Evolutionary conservation across 2,113 vertebrate genomes (phyloP).

Genomic region (Pangasianodon hypophthalmus): DNA sequence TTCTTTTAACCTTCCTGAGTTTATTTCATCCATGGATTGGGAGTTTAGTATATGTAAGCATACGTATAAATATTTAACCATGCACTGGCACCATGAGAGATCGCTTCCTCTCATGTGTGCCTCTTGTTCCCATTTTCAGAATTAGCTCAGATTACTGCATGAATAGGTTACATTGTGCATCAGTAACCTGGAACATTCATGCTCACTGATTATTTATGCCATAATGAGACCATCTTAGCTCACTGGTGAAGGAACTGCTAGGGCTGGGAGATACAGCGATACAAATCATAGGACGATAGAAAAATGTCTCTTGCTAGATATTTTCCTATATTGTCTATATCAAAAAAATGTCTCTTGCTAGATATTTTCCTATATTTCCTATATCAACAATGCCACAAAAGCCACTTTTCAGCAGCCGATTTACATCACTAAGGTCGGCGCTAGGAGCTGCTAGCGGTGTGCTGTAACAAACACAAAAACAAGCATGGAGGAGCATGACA

Average conservation of each 20-base stretch:
- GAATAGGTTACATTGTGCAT: neutral
- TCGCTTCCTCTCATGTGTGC: neutral
- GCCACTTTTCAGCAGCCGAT: neutral
- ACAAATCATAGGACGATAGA: neutral
- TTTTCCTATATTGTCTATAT: neutral
- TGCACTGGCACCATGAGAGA: neutral
- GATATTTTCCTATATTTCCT: neutral
- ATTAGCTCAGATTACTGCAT: constrained; percentile 2
- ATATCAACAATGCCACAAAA: neutral
- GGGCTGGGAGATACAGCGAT: neutral
- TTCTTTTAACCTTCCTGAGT: neutral
- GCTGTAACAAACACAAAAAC: neutral
- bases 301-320: neutral
- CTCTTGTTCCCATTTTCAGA: neutral
- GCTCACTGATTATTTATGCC: neutral
- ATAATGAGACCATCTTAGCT: neutral
- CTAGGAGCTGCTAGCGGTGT: neutral
- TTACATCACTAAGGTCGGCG: neutral
- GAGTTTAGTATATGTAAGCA: neutral
- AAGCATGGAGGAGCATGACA: neutral
- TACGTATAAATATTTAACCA: neutral
- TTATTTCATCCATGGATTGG: neutral
- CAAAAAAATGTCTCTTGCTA: neutral
- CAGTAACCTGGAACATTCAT: neutral
- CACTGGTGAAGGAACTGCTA: neutral